These are phyloP conservation scores for Eretmochelys imbricata DNA, from an alignment of 2,113 vertebrate species.

Conservation along the genomic window DNA sequence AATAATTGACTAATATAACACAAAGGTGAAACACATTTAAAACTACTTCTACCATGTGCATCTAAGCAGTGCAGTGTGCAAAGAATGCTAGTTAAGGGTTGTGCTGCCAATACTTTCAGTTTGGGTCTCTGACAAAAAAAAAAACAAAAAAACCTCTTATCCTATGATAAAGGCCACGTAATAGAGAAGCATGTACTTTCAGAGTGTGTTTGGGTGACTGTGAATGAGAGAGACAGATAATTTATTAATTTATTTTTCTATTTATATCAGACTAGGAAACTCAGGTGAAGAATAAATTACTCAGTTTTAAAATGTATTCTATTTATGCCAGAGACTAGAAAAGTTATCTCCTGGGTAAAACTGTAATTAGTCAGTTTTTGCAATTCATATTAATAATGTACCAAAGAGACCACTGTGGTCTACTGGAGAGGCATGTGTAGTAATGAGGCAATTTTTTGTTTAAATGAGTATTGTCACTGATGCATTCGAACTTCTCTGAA, in stretches of 20 bases:
- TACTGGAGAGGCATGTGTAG: not conserved
- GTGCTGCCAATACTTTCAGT: not conserved
- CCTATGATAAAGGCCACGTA: not conserved
- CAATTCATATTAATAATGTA: fast-evolving
- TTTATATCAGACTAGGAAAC: not conserved
- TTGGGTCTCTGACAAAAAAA: not conserved
- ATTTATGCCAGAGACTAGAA: not conserved
- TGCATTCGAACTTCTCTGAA: not conserved
- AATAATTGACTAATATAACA: not conserved
- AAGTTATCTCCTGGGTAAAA: not conserved
- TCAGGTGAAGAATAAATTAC: not conserved
- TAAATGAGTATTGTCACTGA: not conserved
- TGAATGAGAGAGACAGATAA: not conserved
- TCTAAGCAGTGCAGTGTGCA: not conserved
- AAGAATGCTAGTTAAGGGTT: not conserved
- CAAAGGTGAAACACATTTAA: not conserved
- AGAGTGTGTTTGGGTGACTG: fast-evolving
- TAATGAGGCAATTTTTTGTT: not conserved
- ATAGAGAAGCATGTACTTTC: not conserved
- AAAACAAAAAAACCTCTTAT: not conserved
- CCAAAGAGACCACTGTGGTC: not conserved
- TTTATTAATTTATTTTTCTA: not conserved
- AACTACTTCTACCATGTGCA: too few species aligned
- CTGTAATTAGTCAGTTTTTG: not conserved
- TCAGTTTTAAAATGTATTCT: not conserved